Conservation (phyloP, 2,113 vertebrate genomes). For the Sinocyclocheilus anshuiensis region DNA sequence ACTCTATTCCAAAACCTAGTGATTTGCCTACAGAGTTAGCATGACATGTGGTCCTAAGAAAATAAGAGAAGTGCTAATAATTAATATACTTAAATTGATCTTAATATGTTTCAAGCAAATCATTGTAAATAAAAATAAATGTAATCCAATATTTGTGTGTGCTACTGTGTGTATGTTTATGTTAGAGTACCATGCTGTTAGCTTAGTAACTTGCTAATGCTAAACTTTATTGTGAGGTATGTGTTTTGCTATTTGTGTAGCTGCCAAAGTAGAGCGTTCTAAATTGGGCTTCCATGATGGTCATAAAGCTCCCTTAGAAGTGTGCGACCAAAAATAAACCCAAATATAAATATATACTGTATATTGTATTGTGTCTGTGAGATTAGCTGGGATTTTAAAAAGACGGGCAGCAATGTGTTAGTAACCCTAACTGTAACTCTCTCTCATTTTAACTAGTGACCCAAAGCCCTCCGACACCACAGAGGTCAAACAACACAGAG, state of each 20-base stretch:
- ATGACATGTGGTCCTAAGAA: too few relatives aligned
- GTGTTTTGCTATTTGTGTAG: background rate
- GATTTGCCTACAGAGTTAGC: background rate
- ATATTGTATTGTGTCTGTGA: background rate
- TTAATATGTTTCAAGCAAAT: background rate
- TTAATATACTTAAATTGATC: background rate
- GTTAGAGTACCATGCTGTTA: background rate
- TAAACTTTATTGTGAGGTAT: background rate
- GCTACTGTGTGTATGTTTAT: background rate
- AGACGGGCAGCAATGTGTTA: background rate
- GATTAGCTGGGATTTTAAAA: background rate
- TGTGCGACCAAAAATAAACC: too few relatives aligned
- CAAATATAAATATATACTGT: background rate
- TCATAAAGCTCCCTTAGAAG: background rate
- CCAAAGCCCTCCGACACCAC: background rate
- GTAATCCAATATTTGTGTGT: background rate
- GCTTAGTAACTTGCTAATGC: background rate
- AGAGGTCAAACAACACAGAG: background rate
- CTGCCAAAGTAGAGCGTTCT: background rate
- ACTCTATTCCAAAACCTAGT: background rate
- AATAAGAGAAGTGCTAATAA: background rate
- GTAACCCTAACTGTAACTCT: background rate
- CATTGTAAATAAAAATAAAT: background rate
- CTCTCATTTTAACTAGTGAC: background rate
- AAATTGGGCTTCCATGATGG: background rate